A percentile compares a stretch with the other conserved stretches of the same genome.
phyloP scores from a whole-genome alignment of 2,113 vertebrate species.

The Trematomus loennbergii region DNA sequence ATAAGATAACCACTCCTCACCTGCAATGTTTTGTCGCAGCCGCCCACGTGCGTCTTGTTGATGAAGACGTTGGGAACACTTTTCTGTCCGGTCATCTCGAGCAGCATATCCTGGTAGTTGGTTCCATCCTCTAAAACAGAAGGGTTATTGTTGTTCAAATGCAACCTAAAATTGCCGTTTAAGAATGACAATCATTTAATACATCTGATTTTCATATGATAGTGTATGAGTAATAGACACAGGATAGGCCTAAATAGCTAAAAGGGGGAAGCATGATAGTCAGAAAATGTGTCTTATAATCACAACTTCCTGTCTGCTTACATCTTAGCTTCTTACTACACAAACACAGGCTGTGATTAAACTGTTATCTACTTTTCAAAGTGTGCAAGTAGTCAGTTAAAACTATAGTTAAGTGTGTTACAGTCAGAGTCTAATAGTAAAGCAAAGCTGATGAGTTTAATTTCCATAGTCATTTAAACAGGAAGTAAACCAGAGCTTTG shows the following conservation, averaged over 20 bases:
- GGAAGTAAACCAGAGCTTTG: too few species aligned
- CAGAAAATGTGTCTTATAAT: too few species aligned
- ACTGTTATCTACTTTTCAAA: neutral
- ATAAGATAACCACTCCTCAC: conserved; percentile 73
- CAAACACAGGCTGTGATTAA: neutral
- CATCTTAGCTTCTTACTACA: neutral
- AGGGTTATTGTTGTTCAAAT: neutral
- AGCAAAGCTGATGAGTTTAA: neutral
- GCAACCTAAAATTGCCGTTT: too few species aligned
- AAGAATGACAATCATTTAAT: neutral
- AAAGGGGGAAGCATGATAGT: neutral
- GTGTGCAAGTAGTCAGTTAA: neutral
- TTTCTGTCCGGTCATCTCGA: conserved; percentile 92
- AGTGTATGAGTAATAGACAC: neutral
- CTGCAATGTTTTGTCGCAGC: conserved; percentile 92
- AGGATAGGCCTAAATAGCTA: neutral
- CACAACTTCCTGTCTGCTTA: too few species aligned
- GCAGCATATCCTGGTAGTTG: conserved; percentile 89
- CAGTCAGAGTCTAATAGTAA: neutral
- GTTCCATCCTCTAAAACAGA: conserved; percentile 87
- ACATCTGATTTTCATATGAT: neutral
- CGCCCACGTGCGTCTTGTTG: conserved; percentile 93
- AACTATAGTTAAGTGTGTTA: neutral
- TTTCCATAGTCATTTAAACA: too few species aligned
- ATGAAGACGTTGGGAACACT: conserved; percentile 96